Evolutionary conservation across 64 coral and sea anemone species (phyloP).

Genomic region (Cladopsammia gracilis): DNA sequence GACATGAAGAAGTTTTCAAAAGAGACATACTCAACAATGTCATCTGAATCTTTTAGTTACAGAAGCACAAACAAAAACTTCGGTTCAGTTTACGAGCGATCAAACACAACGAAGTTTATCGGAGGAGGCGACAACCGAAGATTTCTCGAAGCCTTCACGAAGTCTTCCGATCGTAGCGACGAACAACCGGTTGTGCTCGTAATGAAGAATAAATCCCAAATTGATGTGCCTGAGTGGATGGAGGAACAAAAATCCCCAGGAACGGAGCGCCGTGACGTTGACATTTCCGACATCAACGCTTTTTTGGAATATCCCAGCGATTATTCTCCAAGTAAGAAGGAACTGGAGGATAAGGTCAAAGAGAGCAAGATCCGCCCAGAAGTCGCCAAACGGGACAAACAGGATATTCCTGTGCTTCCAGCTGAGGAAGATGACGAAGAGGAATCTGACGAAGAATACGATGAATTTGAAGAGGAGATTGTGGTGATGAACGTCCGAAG

Average conservation of each 20-base stretch:
- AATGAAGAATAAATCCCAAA: background rate
- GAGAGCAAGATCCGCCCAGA: background rate
- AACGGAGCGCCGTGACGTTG: background rate
- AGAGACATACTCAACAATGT: background rate
- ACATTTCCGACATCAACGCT: background rate
- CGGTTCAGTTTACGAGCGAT: background rate
- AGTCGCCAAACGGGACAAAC: background rate
- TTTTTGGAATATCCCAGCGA: conserved; percentile 13
- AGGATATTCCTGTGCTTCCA: background rate
- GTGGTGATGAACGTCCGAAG: background rate
- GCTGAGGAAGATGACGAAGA: conserved; percentile 3
- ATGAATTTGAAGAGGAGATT: conserved; percentile 25
- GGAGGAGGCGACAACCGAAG: background rate
- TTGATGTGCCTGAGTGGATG: background rate
- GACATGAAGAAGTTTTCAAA: conserved; percentile 10
- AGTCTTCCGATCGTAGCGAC: background rate
- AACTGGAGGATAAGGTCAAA: background rate
- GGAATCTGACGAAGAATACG: background rate
- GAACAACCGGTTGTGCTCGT: background rate
- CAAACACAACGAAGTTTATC: background rate
- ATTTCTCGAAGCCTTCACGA: background rate
- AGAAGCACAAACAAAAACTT: background rate
- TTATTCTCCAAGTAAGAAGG: background rate
- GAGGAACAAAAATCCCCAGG: background rate
- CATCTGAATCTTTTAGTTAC: background rate